Base-by-base conservation (phyloP, 2,113 vertebrate species). In the Vanacampus margaritifer region DNA sequence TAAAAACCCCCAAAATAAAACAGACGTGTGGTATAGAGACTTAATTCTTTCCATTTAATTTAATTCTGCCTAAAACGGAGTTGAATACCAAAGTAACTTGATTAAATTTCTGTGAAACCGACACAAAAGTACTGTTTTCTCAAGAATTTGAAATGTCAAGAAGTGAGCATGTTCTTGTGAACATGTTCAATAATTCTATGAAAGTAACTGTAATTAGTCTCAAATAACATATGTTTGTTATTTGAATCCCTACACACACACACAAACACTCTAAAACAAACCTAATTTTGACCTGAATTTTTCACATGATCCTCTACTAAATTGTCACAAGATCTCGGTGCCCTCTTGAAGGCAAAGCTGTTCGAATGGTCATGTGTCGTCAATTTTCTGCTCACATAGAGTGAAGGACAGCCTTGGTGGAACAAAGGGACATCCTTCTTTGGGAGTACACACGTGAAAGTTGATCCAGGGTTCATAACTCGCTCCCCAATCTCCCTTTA, bases 391-490 rank as follows among this genome's bases (percentile, higher is more conserved):
- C 21, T 62, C 23, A 14, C 61, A 57, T 43, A 64, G 63, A 63
- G 72, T 32, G 64, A 69, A 50, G 73, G 68, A 56, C 65, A 64
- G 69, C 79, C 68, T 69, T 61, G 64, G 64, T 67, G 72, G 85
- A 87, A 89, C 86, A 89, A 91, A 91, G 88, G 75, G 76, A 78
- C 76, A 83, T 81, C 85, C 84, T 83, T 87, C 78, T 86, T 76
- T 82, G 74, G 78, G 77, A 82, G 83, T 66, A 77, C 82, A 73
- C 64, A 45, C 79, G 85, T 88, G 89, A 87, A 90, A 90, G 84
- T 85, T 86, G 88, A 90, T 89, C 87, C 86, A 72, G 64, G n/a
- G 74, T 72, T 86, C 82, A 88, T 87, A 90, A 87, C 83, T 84
- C 81, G 69, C 69, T 8, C 37, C 13, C 12, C 23, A 24, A 26